Base-by-base conservation (phyloP, 2,113 vertebrate genomes). In the Erinaceus europaeus region DNA sequence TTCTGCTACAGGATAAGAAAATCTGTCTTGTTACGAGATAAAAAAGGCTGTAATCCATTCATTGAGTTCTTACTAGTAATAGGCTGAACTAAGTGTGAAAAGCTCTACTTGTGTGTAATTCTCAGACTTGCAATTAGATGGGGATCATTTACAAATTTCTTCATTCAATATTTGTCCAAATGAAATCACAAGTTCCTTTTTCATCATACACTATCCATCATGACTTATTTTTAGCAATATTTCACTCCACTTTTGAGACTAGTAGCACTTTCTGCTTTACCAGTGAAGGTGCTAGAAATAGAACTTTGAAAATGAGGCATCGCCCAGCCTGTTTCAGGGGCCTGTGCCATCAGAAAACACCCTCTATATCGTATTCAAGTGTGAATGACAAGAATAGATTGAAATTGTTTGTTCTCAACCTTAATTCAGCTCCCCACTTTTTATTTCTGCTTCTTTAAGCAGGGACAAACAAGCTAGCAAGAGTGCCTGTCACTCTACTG, bases 31-130 rank as follows among this genome's bases (percentile, higher is more conserved):
- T 78, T 92, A 55, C 89, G n/a, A n/a, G n/a, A n/a, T 89, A 88
- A 90, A 84, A 79, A 78, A 14, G 25, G 48, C 38, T 89, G 80
- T 89, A 87, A 89, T 92, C 44, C 67, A 90, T 89, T 84, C 81
- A 73, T 85, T 89, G 89, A 89, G n/a, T 79, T 89, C 68, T 91
- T 91, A 94, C 86, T 91, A 92, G 71, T 67, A 91, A 61, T 89
- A 87, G 85, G 91, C 86, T 84, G 52, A 94, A 92, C 91, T 92
- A 85, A 68, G 83, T 76, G 67, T 9, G 90, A 88, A 84, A 81
- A 89, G 76, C 65, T 9, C 36, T 64, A 82, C 84, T 84, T 89
- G 69, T 65, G 65, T 55, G 87, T 89, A 89, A 90, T 90, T 79
- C 53, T 27, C 61, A 90, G 82, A 18, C 29, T 92, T 91, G 50